Evolutionary conservation across 1,140 invertebrate species (phyloP).

Genomic region (Brachionus calyciflorus): DNA sequence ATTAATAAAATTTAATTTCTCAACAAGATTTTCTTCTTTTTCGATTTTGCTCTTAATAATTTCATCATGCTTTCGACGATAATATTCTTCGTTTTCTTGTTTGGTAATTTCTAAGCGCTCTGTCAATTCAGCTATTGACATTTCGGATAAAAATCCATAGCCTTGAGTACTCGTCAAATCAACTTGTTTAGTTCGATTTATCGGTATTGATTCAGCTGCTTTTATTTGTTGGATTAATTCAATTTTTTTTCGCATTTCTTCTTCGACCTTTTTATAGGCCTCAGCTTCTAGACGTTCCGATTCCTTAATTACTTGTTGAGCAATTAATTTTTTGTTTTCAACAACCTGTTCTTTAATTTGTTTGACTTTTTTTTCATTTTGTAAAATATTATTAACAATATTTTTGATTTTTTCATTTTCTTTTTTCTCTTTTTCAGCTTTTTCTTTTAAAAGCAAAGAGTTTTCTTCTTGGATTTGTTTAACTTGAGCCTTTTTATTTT

Average conservation of each 20-base stretch:
- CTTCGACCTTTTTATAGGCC: slow-evolving; percentile 53
- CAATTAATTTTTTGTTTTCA: slow-evolving; percentile 26
- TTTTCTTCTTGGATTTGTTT: slow-evolving; percentile 57
- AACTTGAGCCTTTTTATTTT: slow-evolving; percentile 56
- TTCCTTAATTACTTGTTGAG: slow-evolving; percentile 44
- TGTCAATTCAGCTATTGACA: slow-evolving; percentile 60
- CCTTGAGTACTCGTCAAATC: slow-evolving; percentile 57
- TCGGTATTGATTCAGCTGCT: slow-evolving; percentile 56
- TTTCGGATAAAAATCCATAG: slow-evolving; percentile 57
- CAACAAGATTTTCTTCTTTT: slow-evolving; percentile 43
- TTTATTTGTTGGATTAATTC: slow-evolving; percentile 60
- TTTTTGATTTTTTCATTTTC: slow-evolving; percentile 25
- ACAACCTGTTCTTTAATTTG: slow-evolving; percentile 48
- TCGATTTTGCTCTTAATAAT: slow-evolving; percentile 58
- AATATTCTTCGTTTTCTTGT: slow-evolving; percentile 53
- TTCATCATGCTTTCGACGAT: slow-evolving; percentile 57
- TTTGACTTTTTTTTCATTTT: slow-evolving; percentile 58
- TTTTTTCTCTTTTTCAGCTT: slow-evolving; percentile 19
- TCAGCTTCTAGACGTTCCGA: neutral
- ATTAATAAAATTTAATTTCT: slow-evolving; percentile 42
- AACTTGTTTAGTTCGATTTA: slow-evolving; percentile 53
- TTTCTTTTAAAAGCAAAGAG: neutral
- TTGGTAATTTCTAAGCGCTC: slow-evolving; percentile 56
- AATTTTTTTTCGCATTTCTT: slow-evolving; percentile 58
- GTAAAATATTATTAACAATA: slow-evolving; percentile 52